phyloP scores from a whole-genome alignment of 2,113 vertebrate genomes.

The Oryzias celebensis region DNA sequence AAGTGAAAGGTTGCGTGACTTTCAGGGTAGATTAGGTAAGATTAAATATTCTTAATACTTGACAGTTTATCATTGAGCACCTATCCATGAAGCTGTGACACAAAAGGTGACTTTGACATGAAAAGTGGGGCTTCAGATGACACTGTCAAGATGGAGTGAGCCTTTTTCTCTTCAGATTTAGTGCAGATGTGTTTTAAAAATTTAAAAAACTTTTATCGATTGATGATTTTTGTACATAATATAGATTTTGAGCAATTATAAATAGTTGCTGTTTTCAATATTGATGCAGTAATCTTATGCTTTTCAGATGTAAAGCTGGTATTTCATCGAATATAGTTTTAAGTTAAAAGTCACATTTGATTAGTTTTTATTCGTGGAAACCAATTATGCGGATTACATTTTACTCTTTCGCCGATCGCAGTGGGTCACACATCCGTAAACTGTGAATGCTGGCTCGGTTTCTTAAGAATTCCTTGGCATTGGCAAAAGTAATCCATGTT shows the following conservation, averaged over 20 bases:
- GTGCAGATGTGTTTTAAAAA: neutral
- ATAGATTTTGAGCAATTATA: too few relatives aligned
- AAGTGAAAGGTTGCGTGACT: slow-evolving; percentile 69
- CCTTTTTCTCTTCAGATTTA: slow-evolving; percentile 2
- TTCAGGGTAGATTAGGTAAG: slow-evolving; percentile 76
- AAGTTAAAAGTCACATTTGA: slow-evolving; percentile 8
- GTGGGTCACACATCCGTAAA: slow-evolving; percentile 16
- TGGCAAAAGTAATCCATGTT: slow-evolving; percentile 42
- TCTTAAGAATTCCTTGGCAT: slow-evolving; percentile 50
- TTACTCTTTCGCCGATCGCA: slow-evolving; percentile 33
- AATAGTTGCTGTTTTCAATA: too few relatives aligned
- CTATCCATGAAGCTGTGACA: slow-evolving; percentile 70
- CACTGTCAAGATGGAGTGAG: slow-evolving; percentile 47
- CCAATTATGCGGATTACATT: slow-evolving; percentile 31
- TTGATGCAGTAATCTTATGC: neutral
- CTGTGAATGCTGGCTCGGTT: slow-evolving; percentile 35
- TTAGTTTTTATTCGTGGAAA: slow-evolving; percentile 25
- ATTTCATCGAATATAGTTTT: neutral
- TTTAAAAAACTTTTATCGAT: neutral
- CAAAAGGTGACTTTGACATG: slow-evolving; percentile 75
- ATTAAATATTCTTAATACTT: slow-evolving; percentile 79
- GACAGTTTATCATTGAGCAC: slow-evolving; percentile 69
- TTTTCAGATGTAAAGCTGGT: neutral
- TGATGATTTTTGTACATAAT: too few relatives aligned
- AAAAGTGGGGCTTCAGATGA: slow-evolving; percentile 47